Conservation (phyloP, 2,113 vertebrate species). For the Trematomus loennbergii region DNA sequence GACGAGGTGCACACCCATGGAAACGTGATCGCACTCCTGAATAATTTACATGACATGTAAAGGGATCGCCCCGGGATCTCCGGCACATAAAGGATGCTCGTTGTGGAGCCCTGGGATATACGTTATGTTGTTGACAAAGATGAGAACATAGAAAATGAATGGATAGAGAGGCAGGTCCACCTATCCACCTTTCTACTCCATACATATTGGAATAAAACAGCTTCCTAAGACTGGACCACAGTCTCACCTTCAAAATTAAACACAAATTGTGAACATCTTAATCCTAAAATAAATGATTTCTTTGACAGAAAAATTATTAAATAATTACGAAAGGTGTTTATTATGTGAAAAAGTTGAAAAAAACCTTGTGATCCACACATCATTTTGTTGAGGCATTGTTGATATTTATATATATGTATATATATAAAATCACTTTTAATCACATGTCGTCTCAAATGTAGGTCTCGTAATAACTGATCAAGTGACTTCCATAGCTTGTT, state of each 20-base stretch:
- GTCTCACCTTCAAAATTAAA: too few species aligned
- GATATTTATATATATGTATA: too few species aligned
- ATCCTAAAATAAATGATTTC: background rate
- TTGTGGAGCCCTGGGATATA: constrained; percentile 24
- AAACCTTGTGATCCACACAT: too few species aligned
- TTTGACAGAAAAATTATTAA: too few species aligned
- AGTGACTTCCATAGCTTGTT: too few species aligned
- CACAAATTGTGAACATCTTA: background rate
- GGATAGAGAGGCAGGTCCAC: background rate
- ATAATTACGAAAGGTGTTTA: too few species aligned
- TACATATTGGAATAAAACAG: background rate
- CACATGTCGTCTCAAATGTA: too few species aligned
- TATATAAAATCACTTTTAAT: too few species aligned
- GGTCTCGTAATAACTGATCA: too few species aligned
- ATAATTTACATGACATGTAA: constrained; percentile 76
- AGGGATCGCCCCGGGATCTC: constrained; percentile 51
- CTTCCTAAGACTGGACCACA: background rate
- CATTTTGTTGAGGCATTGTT: too few species aligned
- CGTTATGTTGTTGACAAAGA: background rate
- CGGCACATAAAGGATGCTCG: background rate
- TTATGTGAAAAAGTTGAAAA: too few species aligned
- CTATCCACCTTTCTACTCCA: too few species aligned
- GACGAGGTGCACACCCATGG: constrained; percentile 32
- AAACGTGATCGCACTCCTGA: constrained; percentile 71
- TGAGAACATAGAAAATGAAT: background rate